phyloP scores from a whole-genome alignment of 2,888 invertebrate species.

The Pandemis heparana region DNA sequence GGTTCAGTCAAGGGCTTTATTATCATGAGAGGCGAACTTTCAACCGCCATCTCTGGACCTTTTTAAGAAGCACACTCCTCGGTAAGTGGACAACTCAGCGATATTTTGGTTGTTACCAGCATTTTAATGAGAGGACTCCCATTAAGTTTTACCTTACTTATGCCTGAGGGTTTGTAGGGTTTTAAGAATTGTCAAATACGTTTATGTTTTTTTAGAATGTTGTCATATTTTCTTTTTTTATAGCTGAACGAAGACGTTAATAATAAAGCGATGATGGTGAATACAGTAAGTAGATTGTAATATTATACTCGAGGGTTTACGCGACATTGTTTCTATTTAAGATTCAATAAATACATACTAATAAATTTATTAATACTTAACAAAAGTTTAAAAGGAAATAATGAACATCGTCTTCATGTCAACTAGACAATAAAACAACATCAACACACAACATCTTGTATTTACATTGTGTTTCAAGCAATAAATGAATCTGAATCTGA shows the following conservation, averaged over 20 bases:
- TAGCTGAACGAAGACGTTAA: not conserved
- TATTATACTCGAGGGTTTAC: too few species aligned
- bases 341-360: too few species aligned
- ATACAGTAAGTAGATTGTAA: too few species aligned
- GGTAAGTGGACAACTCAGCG: conserved; percentile 72
- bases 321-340: too few species aligned
- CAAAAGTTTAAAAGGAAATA: too few species aligned
- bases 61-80: conserved; percentile 73
- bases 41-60: conserved; percentile 65
- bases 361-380: too few species aligned
- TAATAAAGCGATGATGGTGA: not conserved
- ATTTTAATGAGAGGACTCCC: conserved; percentile 38
- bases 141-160: conserved; percentile 28
- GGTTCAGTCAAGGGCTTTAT: conserved; percentile 68
- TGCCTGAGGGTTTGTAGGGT: conserved; percentile 9
- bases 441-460: too few species aligned
- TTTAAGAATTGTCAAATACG: not conserved
- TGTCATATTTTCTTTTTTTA: not conserved
- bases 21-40: conserved; percentile 75
- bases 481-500: too few species aligned
- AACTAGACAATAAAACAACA: too few species aligned
- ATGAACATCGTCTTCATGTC: too few species aligned
- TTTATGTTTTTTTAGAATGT: not conserved
- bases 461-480: too few species aligned
- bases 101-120: conserved; percentile 59